Evolutionary conservation across 2,113 vertebrate species (phyloP).

Genomic region (Catharus minimus): DNA sequence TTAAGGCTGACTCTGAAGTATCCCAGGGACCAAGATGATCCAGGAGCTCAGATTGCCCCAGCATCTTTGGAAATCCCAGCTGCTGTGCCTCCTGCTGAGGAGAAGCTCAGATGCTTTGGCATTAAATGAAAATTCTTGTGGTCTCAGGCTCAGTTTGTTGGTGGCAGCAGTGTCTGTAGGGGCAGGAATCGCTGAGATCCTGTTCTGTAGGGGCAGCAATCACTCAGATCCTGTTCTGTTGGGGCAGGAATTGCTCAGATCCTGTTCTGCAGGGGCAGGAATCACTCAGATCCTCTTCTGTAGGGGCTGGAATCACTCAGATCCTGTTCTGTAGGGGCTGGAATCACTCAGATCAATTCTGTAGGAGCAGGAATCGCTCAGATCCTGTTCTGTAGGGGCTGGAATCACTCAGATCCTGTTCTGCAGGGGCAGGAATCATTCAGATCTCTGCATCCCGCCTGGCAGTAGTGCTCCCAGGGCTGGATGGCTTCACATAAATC

Average conservation of each 20-base stretch:
- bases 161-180: background rate
- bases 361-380: too few species aligned
- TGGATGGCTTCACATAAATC: background rate
- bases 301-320: too few species aligned
- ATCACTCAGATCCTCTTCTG: too few species aligned
- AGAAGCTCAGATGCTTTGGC: background rate
- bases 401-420: too few species aligned
- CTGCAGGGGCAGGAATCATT: too few species aligned
- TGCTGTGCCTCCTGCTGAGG: background rate
- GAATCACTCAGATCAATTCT: too few species aligned
- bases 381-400: too few species aligned
- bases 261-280: too few species aligned
- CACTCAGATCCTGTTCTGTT: too few species aligned
- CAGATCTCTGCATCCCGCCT: background rate
- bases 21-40: background rate
- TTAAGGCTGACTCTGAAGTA: background rate
- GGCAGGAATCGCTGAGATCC: background rate
- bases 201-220: too few species aligned
- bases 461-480: background rate
- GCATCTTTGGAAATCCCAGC: background rate
- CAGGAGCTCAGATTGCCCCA: background rate
- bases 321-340: too few species aligned
- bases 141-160: fast-evolving
- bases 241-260: too few species aligned
- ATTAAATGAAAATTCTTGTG: background rate